Conservation (phyloP, 2,888 invertebrate species). For the Labia minor region DNA sequence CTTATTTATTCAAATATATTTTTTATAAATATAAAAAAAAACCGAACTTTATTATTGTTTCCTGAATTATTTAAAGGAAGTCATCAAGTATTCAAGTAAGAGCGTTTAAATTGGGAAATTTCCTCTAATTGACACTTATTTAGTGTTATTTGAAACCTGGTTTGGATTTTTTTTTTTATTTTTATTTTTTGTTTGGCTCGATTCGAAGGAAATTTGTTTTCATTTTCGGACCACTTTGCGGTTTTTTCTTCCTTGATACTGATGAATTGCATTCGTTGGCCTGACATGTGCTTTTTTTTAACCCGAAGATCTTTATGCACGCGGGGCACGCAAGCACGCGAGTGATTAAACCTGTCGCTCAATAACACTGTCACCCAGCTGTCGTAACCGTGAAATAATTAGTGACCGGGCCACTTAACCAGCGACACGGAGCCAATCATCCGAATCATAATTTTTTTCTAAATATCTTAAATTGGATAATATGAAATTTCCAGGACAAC, state of each 20-base stretch:
- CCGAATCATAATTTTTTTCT: neutral
- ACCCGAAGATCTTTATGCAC: neutral
- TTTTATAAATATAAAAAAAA: no score
- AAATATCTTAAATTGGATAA: neutral
- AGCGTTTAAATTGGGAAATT: neutral
- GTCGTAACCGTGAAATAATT: neutral
- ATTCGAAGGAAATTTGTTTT: neutral
- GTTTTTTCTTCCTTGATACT: neutral
- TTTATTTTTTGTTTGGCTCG: no score
- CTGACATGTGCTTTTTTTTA: neutral
- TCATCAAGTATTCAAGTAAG: neutral
- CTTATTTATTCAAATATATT: no score
- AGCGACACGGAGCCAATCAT: neutral
- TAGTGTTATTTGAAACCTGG: neutral
- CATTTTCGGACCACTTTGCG: constrained; percentile 3
- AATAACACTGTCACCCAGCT: neutral
- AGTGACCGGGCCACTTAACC: neutral
- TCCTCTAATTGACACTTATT: neutral
- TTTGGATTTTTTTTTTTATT: neutral
- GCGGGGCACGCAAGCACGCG: constrained; percentile 1
- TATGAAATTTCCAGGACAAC: no score
- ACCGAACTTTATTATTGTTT: no score
- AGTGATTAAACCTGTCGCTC: neutral
- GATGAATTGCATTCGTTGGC: neutral
- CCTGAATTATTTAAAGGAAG: neutral